Conservation (phyloP, 2,888 invertebrate genomes). For the Stenurella melanura region DNA sequence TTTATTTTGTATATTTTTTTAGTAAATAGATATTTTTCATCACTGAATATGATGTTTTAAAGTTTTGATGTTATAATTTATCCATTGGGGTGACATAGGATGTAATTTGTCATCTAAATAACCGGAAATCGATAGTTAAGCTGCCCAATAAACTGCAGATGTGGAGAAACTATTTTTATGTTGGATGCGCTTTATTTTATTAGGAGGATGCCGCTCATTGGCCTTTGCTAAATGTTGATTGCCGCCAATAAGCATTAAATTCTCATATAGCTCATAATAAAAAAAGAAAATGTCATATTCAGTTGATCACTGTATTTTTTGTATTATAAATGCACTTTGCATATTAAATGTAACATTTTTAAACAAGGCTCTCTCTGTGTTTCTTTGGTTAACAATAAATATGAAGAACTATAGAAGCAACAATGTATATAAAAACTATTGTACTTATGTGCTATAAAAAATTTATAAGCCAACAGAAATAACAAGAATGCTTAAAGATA, state of each 20-base stretch:
- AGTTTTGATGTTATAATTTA: background rate
- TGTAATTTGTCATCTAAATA: background rate
- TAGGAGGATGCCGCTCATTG: background rate
- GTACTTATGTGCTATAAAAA: no score
- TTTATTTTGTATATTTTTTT: constrained; percentile 42
- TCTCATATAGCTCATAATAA: background rate
- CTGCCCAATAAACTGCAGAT: background rate
- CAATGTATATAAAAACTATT: no score
- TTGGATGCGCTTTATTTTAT: background rate
- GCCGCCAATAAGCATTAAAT: background rate
- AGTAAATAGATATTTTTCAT: constrained; percentile 26
- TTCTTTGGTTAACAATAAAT: no score
- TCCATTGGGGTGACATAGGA: background rate
- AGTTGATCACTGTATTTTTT: constrained; percentile 32
- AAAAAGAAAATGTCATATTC: constrained; percentile 15
- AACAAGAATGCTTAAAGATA: no score
- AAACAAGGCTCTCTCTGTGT: background rate
- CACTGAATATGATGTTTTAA: constrained; percentile 27
- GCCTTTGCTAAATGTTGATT: background rate
- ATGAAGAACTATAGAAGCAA: no score
- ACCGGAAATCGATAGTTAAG: background rate
- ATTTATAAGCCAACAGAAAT: no score
- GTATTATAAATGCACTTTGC: constrained; percentile 34
- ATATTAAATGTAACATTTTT: constrained; percentile 31
- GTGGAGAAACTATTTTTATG: background rate